Evolutionary conservation across 2,113 vertebrate genomes (phyloP), one percentile per base, ranked within the genome.

Genomic region (Bubo scandiacus): DNA sequence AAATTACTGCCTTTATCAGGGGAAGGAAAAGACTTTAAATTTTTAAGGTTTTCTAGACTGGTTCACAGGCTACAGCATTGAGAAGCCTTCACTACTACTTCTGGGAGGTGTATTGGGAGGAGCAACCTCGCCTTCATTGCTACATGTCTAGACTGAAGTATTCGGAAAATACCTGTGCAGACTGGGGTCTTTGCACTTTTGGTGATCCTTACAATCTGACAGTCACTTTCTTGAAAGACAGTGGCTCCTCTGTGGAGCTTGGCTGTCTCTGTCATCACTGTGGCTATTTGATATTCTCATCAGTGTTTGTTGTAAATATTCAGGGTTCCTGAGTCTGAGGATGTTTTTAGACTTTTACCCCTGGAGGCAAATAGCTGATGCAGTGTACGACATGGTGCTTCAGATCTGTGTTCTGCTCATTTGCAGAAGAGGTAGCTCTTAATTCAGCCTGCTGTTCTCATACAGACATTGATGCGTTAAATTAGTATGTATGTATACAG

Each of bases 401-500:
- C 18, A 2, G 18, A 36, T 51, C 3, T 80, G 63, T 17, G 19
- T 32, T 63, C 85, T 90, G 78, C 59, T 59, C 34, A 13, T 66
- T 61, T 78, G 65, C 51, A 32, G 54, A 15, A 68, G 68, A 72
- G 36, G 40, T 6, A 68, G 63, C 86, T 81, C 19, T 9, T 63
- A 42, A 26, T 47, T 43, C 10, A 74, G 34, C 78, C 26, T 1
- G 1, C 54, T 62, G 23, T 42, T 80, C 47, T 40, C 34, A 29
- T 34, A 13, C 34, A 77, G 55, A 32, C 42, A 47, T 27, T 68
- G 59, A 61, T 94, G 34, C 4, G 43, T 70, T 81, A 34, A 40
- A 30, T 63, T 15, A 63, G 17, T 23, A 5, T 30, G 26, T 34
- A 34, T 0, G 0, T 15, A 25, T 15, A 45, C 32, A 55, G 18